These are phyloP conservation scores for Sinella curviseta DNA, from an alignment of 1,140 invertebrate species.

Conservation along the genomic window DNA sequence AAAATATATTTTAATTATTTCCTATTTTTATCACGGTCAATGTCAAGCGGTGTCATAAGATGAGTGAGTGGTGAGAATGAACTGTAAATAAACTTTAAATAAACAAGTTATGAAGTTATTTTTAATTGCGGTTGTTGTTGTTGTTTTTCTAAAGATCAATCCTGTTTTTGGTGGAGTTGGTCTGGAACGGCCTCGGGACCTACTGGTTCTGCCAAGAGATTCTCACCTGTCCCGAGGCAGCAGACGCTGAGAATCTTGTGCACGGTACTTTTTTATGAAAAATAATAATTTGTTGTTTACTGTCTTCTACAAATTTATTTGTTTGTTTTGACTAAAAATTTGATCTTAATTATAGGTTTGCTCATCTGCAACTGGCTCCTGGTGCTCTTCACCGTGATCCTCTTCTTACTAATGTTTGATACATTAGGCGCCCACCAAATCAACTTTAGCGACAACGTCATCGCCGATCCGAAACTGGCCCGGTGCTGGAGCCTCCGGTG, in stretches of 20 bases:
- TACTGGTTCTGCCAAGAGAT: conserved; percentile 68
- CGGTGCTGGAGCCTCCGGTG: conserved; percentile 31
- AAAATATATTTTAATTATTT: no score
- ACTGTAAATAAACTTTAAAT: no score
- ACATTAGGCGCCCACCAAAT: conserved; percentile 70
- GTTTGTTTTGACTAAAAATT: conserved; percentile 6
- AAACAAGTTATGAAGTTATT: no score
- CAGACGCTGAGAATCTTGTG: conserved; percentile 70
- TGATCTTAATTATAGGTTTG: conserved; percentile 58
- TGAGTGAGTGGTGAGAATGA: no score
- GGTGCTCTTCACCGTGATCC: conserved; percentile 70
- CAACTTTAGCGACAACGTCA: conserved; percentile 58
- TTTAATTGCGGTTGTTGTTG: background rate
- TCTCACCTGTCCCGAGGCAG: conserved; percentile 59
- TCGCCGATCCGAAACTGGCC: conserved; percentile 26
- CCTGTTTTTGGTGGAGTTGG: conserved; percentile 71
- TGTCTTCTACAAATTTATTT: background rate
- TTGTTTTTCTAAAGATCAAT: conserved; percentile 59
- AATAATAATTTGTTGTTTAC: background rate
- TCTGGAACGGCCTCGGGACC: conserved; percentile 74
- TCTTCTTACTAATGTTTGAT: conserved; percentile 75
- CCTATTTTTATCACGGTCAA: no score
- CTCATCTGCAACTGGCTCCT: conserved; percentile 80
- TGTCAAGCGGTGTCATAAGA: no score
- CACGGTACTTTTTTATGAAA: conserved; percentile 59